Base-by-base conservation (phyloP, 2,797 vertebrate genomes). In the Simalia tracyae region DNA sequence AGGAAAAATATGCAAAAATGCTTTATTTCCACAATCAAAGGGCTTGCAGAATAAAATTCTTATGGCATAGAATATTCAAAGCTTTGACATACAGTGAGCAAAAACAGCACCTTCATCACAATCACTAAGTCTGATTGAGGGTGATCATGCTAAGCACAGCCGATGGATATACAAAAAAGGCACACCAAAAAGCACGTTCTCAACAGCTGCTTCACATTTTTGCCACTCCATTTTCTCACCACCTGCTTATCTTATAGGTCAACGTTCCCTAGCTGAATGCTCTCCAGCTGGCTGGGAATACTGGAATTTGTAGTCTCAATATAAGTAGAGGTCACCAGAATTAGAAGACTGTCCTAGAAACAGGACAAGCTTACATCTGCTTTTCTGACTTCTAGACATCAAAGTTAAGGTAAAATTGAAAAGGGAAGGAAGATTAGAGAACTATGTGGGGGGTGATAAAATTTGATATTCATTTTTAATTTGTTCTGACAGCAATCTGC, bases 171-270 rank as follows among this genome's bases (percentile, higher is more conserved):
- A 81, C 42, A 81, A 46, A 81, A 46, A 81, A 81, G 9, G 42
- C 19, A 81, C 36, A 81, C 36, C 1, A 11, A 11, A 24, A 81
- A 46, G 19, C 42, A 46, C 11, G 76, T 46, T 81, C 76, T 81
- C 76, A 46, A 81, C 76, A 81, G 76, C 76, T 81, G 84, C 6
- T 17, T 28, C 15, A 31, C 84, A 85, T 81, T 81, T 81, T 81
- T 81, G 76, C 76, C 76, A 81, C 76, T 24, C 76, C 76, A 81
- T 81, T 81, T 81, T 81, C 76, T 81, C 76, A 81, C 76, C 76
- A 81, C 76, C 76, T 81, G 76, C 76, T 81, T 81, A 81, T 81
- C 76, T 81, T 81, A 81, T 81, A 81, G 72, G 46, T 81, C 36
- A 2, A 81, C 46, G 76, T 81, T 81, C 76, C 76, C 42, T 24